Conservation (phyloP, 2,888 invertebrate genomes). For the Desoria tigrina region DNA sequence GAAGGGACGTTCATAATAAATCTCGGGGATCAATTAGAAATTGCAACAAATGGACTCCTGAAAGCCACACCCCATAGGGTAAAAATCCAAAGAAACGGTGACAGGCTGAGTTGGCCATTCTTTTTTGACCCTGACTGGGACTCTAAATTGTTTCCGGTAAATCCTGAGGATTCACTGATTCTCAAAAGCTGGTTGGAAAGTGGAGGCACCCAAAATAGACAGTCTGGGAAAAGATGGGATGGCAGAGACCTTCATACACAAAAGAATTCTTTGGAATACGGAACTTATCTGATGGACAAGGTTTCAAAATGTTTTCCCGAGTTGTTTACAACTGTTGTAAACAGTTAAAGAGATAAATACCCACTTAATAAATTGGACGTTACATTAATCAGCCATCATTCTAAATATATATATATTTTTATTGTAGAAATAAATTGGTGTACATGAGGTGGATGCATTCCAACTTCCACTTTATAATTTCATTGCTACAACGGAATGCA, state of each 20-base stretch:
- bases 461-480: too few relatives aligned
- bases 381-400: too few relatives aligned
- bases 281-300: slow-evolving; percentile 40
- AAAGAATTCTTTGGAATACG: slow-evolving; percentile 33
- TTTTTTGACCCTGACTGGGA: slow-evolving; percentile 42
- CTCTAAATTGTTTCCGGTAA: slow-evolving; percentile 9
- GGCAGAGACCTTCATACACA: slow-evolving; percentile 19
- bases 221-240: slow-evolving; percentile 36
- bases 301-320: slow-evolving; percentile 42
- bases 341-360: too few relatives aligned
- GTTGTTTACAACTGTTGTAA: slow-evolving; percentile 25
- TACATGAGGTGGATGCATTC: too few relatives aligned
- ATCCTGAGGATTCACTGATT: background rate
- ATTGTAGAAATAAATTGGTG: too few relatives aligned
- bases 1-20: slow-evolving; percentile 35
- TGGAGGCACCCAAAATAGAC: background rate
- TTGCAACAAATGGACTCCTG: slow-evolving; percentile 35
- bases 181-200: slow-evolving; percentile 3
- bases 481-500: too few relatives aligned
- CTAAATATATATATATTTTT: too few relatives aligned
- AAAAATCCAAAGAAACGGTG: slow-evolving; percentile 14
- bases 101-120: slow-evolving; percentile 39
- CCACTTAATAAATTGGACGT: too few relatives aligned
- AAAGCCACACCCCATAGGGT: slow-evolving; percentile 43
- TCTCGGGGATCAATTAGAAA: slow-evolving; percentile 41